Evolutionary conservation across 2,888 invertebrate genomes (phyloP).

Genomic region (Eilema griseolum): DNA sequence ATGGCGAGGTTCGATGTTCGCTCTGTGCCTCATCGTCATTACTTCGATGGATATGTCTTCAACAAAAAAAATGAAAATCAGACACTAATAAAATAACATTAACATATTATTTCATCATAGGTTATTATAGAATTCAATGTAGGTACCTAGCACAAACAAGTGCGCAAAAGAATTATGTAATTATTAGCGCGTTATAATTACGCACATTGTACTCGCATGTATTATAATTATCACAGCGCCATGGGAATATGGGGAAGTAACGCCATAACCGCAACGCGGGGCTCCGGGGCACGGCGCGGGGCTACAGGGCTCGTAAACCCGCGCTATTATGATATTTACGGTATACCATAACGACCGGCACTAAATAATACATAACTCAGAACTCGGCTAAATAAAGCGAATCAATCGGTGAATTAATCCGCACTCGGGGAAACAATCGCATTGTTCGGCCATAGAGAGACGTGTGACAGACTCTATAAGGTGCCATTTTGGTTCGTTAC

Average conservation of each 20-base stretch:
- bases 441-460: background rate
- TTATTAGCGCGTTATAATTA: constrained; percentile 4
- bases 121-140: background rate
- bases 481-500: background rate
- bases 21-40: background rate
- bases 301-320: constrained; percentile 1
- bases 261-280: background rate
- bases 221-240: background rate
- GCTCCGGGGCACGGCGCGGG: background rate
- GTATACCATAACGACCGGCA: constrained; percentile 12
- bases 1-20: background rate
- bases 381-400: constrained; percentile 12
- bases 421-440: background rate
- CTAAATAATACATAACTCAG: constrained; percentile 16
- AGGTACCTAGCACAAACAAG: background rate
- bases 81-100: background rate
- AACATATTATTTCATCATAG: background rate
- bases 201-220: background rate
- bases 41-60: background rate
- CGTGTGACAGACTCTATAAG: background rate
- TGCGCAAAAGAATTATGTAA: background rate
- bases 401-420: constrained; percentile 4
- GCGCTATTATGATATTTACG: constrained; percentile 18
- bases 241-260: background rate
- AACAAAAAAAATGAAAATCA: background rate